Evolutionary conservation across 2,888 invertebrate genomes (phyloP), one percentile per base, ranked within the genome.

Genomic region (Salticus scenicus): DNA sequence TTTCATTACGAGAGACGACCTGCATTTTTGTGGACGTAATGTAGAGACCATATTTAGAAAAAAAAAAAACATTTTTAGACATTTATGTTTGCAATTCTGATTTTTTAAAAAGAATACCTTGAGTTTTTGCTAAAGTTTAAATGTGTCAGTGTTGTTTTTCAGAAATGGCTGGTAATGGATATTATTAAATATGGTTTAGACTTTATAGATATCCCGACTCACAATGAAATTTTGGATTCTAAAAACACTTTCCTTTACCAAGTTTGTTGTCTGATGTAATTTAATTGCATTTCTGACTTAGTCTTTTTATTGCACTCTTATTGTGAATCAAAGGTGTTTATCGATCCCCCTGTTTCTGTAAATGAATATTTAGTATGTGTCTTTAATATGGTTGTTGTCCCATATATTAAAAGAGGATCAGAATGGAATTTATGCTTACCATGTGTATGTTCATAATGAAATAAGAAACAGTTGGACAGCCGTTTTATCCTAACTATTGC

Each of bases 221-320:
- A 47, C 47, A 31, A 20, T 17, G 51, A 72, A 72, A 72, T 72
- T 72, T 72, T 72, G 51, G 51, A 42, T 41, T 70, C 42, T 33
- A 28, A 74, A 37, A 74, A 64, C 64, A 72, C 72, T 79, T 66
- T 79, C 72, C 79, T 79, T 79, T 72, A 70, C 30, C 51, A 57
- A 79, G 71, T 72, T 79, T 72, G 76, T 71, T 70, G 83, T 83
- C 42, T 73, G 42, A 74, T 75, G 81, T 74, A 72, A 74, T 83
- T 70, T 71, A 77, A 72, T 77, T 83, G 77, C 77, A 76, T 84
- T 84, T 77, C 74, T 78, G 70, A 42, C 63, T 73, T 80, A 73
- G 80, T 83, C 76, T 83, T 78, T 84, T 84, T 77, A 84, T 78
- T 84, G 84, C 84, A 84, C 84, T 77, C 75, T 84, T 78, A 67